phyloP scores from a whole-genome alignment of 35 echinoderm and acorn worm species.

The Lytechinus variegatus region DNA sequence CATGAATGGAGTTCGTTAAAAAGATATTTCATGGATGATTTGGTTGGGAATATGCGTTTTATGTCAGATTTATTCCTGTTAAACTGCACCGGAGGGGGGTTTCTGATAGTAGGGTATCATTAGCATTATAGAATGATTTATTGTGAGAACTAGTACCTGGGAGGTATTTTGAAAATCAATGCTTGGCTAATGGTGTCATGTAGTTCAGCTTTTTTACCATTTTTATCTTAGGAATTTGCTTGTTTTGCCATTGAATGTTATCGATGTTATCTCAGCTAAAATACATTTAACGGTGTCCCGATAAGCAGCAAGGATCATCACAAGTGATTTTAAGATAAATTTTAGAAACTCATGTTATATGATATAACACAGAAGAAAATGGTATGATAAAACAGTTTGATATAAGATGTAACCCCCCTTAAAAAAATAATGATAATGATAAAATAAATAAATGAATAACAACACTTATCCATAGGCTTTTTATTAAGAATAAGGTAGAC shows the following conservation, averaged over 20 bases:
- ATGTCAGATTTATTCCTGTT: background rate
- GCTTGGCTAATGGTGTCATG: background rate
- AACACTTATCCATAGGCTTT: too few relatives aligned
- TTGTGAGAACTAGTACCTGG: background rate
- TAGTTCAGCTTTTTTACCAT: background rate
- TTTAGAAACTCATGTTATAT: too few relatives aligned
- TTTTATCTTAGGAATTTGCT: background rate
- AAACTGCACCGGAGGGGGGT: background rate
- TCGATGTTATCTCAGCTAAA: background rate
- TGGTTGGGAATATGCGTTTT: background rate
- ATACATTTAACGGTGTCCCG: background rate
- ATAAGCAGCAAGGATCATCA: background rate
- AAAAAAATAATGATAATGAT: too few relatives aligned
- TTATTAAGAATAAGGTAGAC: too few relatives aligned
- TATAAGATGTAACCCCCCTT: too few relatives aligned
- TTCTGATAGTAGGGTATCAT: background rate
- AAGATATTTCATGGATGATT: slow-evolving; percentile 3
- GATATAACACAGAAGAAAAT: too few relatives aligned
- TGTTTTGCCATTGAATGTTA: background rate
- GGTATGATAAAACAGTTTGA: too few relatives aligned
- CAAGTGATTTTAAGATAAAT: background rate
- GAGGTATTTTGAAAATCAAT: background rate
- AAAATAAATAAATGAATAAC: too few relatives aligned
- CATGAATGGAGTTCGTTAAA: background rate
- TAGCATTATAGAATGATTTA: background rate